Evolutionary conservation across 2,797 vertebrate species (phyloP).

Genomic region (Mormyrops attenuatus): DNA sequence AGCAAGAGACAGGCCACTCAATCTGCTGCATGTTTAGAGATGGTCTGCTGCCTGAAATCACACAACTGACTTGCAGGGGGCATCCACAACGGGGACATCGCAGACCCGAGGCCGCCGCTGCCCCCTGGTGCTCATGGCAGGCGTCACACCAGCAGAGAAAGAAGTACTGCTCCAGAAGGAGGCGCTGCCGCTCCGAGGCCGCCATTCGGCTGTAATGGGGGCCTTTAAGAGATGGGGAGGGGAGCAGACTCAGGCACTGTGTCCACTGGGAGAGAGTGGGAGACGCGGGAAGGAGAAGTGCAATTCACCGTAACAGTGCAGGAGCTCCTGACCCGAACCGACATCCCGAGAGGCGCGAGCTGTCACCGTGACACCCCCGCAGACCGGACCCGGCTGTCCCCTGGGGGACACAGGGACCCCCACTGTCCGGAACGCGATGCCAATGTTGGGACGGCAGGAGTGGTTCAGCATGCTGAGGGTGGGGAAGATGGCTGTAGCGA

Average conservation of each 20-base stretch:
- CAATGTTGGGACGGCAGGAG: constrained; percentile 86
- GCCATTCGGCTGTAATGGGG: constrained; percentile 74
- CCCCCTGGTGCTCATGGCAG: constrained; percentile 48
- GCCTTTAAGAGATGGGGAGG: constrained; percentile 47
- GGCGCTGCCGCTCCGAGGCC: constrained; percentile 62
- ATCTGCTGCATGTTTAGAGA: background rate
- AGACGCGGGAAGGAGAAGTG: background rate
- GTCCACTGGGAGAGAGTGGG: background rate
- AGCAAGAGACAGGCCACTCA: background rate
- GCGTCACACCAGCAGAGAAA: constrained; percentile 77
- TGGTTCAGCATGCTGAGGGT: constrained; percentile 90
- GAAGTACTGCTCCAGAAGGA: constrained; percentile 81
- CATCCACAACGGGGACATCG: constrained; percentile 67
- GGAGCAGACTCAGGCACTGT: constrained; percentile 34
- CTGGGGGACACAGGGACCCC: constrained; percentile 16
- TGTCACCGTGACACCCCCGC: constrained; percentile 46
- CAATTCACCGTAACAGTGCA: constrained; percentile 87
- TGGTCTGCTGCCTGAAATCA: background rate
- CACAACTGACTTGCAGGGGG: constrained; percentile 62
- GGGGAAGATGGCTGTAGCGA: constrained; percentile 84
- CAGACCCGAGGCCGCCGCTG: constrained; percentile 47
- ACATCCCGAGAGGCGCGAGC: constrained; percentile 69
- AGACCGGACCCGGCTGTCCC: background rate
- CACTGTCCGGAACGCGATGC: constrained; percentile 64
- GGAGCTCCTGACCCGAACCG: constrained; percentile 73